Conservation (phyloP, 2,888 invertebrate species). For the Chydorus sphaericus region DNA sequence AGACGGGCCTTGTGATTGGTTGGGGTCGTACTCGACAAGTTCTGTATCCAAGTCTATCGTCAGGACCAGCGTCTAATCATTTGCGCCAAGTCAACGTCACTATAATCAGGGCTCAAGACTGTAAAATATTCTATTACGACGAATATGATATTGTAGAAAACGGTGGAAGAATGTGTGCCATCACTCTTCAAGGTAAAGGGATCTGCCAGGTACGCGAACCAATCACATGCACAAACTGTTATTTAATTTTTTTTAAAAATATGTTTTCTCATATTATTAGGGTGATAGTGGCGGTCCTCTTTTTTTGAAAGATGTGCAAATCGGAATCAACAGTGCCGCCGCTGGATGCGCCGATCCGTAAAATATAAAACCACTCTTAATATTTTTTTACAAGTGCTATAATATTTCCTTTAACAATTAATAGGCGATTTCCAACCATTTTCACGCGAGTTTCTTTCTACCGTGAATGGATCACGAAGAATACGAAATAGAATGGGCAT, state of each 20-base stretch:
- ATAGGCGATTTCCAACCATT: neutral
- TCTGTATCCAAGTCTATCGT: neutral
- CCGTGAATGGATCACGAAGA: neutral
- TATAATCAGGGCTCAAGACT: neutral
- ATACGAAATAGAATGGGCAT: too few species aligned
- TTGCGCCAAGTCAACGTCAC: neutral
- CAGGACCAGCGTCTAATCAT: neutral
- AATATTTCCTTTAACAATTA: neutral
- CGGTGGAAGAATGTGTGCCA: neutral
- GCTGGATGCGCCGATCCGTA: conserved; percentile 4
- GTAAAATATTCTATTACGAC: neutral
- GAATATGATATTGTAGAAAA: neutral
- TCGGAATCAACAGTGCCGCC: conserved; percentile 3
- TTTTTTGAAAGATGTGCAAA: neutral
- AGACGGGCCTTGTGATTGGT: neutral
- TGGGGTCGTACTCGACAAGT: neutral
- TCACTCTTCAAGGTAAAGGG: neutral
- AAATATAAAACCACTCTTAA: neutral
- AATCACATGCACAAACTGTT: neutral
- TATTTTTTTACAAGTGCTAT: neutral
- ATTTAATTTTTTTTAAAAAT: neutral
- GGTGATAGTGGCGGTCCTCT: neutral
- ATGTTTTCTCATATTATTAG: neutral
- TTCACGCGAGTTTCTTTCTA: neutral
- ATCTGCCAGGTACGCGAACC: neutral